phyloP scores from a whole-genome alignment of 92 coral and sea anemone species.

The Bergia puertoricense region DNA sequence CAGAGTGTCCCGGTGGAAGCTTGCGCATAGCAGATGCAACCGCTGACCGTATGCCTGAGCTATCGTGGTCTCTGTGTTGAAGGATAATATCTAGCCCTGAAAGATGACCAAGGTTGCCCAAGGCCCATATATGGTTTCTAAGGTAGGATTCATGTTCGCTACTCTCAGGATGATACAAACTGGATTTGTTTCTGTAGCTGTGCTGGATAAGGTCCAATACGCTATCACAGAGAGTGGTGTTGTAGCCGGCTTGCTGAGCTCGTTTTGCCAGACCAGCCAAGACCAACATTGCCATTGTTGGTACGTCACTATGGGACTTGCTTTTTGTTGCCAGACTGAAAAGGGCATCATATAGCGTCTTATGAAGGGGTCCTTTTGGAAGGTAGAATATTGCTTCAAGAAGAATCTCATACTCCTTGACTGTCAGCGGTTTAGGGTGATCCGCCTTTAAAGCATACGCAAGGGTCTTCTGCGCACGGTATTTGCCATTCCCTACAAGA shows the following conservation, averaged over 20 bases:
- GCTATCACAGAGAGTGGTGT: slow-evolving; percentile 66
- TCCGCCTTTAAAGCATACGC: slow-evolving; percentile 64
- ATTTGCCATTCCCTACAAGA: slow-evolving; percentile 70
- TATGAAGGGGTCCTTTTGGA: slow-evolving; percentile 82
- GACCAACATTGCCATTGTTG: slow-evolving; percentile 85
- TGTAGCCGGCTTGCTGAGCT: slow-evolving; percentile 80
- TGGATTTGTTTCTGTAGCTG: slow-evolving; percentile 87
- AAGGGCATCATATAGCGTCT: slow-evolving; percentile 64
- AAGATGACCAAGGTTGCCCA: slow-evolving; percentile 94
- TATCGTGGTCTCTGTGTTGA: slow-evolving; percentile 84
- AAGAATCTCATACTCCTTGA: slow-evolving; percentile 67
- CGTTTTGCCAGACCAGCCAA: slow-evolving; percentile 78
- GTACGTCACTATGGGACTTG: slow-evolving; percentile 50
- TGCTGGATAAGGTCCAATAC: slow-evolving; percentile 74
- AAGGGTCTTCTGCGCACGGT: slow-evolving; percentile 63
- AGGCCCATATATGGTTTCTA: slow-evolving; percentile 94
- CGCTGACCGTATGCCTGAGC: slow-evolving; percentile 90
- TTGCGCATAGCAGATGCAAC: slow-evolving; percentile 92
- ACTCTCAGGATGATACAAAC: slow-evolving; percentile 75
- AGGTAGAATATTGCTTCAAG: slow-evolving; percentile 67
- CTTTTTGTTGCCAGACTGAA: slow-evolving; percentile 44
- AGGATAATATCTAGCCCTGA: slow-evolving; percentile 83
- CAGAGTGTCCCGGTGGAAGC: slow-evolving; percentile 73
- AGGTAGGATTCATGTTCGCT: slow-evolving; percentile 74
- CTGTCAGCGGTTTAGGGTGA: slow-evolving; percentile 63